Conservation (phyloP, 2,888 invertebrate genomes). For the Daptonema setosum region DNA sequence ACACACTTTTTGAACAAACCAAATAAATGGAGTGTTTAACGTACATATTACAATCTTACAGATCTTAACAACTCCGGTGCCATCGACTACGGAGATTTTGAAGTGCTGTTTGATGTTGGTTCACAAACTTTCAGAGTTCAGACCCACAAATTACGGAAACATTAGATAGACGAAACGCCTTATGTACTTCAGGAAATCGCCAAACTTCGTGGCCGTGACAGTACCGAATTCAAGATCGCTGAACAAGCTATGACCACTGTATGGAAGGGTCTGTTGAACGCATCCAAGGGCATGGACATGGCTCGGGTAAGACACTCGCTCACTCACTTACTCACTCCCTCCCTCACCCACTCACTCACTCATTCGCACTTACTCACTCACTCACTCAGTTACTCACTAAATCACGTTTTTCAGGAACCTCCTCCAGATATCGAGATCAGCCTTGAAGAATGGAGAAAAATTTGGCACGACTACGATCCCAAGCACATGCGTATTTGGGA, state of each 20-base stretch:
- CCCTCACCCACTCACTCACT: background rate
- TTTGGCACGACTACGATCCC: slow-evolving; percentile 9
- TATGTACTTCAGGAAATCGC: slow-evolving; percentile 7
- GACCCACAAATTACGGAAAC: too few relatives aligned
- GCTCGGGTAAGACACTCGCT: too few relatives aligned
- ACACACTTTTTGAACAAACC: too few relatives aligned
- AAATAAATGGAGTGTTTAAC: too few relatives aligned
- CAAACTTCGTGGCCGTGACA: slow-evolving; percentile 6
- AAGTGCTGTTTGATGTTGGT: slow-evolving; percentile 8
- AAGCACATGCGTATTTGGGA: slow-evolving; percentile 9
- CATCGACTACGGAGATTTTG: slow-evolving; percentile 10
- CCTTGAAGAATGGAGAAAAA: slow-evolving; percentile 7
- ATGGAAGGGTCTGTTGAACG: slow-evolving; percentile 8
- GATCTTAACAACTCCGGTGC: slow-evolving; percentile 7
- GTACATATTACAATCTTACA: too few relatives aligned
- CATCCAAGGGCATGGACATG: slow-evolving; percentile 3
- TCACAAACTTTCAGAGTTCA: too few relatives aligned
- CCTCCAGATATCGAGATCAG: slow-evolving; percentile 5
- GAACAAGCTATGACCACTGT: slow-evolving; percentile 8
- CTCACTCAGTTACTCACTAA: background rate
- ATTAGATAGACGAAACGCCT: too few relatives aligned
- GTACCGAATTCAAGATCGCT: slow-evolving; percentile 8
- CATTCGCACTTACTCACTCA: background rate
- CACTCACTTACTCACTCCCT: too few relatives aligned
- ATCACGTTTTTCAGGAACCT: background rate